phyloP scores from a whole-genome alignment of 2,888 invertebrate genomes.

The Agrotis exclamationis region DNA sequence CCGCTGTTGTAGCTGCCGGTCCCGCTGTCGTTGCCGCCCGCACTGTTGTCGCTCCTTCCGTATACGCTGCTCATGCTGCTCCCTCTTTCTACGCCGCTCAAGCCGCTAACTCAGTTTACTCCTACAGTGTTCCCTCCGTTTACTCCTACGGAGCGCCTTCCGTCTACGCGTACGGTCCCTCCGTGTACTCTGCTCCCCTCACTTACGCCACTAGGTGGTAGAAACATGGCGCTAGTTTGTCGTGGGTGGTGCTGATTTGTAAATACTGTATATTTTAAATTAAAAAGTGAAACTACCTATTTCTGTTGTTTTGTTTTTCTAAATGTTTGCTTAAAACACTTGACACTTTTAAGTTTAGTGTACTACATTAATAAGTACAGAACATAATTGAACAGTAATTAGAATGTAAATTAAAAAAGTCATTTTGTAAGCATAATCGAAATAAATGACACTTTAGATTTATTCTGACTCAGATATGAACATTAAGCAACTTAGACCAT shows the following conservation, averaged over 20 bases:
- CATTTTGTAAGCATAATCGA: background rate
- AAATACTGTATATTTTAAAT: slow-evolving; percentile 67
- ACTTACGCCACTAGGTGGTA: slow-evolving; percentile 67
- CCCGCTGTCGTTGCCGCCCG: slow-evolving; percentile 39
- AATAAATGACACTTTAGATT: background rate
- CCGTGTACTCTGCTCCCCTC: slow-evolving; percentile 46
- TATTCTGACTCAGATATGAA: background rate
- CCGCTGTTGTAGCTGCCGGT: slow-evolving; percentile 69
- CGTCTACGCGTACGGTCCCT: slow-evolving; percentile 23
- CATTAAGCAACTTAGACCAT: background rate
- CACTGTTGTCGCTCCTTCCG: slow-evolving; percentile 62
- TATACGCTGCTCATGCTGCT: slow-evolving; percentile 63
- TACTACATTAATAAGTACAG: too few relatives aligned
- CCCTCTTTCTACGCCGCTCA: slow-evolving; percentile 64
- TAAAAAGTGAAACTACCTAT: slow-evolving; percentile 73
- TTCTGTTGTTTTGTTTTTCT: slow-evolving; percentile 34
- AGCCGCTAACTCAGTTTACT: slow-evolving; percentile 46
- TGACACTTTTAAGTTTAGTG: too few relatives aligned
- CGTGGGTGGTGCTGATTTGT: slow-evolving; percentile 53
- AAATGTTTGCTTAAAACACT: background rate
- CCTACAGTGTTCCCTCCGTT: slow-evolving; percentile 50
- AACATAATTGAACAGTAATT: background rate
- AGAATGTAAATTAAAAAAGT: slow-evolving; percentile 1
- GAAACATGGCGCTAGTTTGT: slow-evolving; percentile 25
- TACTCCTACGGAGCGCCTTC: slow-evolving; percentile 55